Base-by-base conservation (phyloP, 2,113 vertebrate genomes). In the Oryzias celebensis region DNA sequence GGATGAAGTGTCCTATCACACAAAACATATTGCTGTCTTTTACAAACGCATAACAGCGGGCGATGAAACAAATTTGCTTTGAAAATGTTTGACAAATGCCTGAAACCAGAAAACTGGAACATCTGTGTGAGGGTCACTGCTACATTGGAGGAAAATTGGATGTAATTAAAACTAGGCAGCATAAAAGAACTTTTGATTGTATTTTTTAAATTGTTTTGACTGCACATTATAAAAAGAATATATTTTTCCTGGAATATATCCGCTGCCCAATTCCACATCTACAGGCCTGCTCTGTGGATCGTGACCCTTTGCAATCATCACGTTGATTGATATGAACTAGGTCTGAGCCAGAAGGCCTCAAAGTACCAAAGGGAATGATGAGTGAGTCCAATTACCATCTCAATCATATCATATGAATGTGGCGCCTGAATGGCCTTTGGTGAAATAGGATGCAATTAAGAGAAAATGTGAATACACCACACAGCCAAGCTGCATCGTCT, bases 51-150 rank as follows among this genome's bases (percentile, higher is more conserved):
- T 43, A 20, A 22, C 49, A 62, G 48, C 61, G 14, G 62, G 36
- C 24, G 41, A 51, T 56, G 23, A 64, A 75, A 75, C 7, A 45
- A 72, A 72, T 75, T 51, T 45, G 50, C 44, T 70, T 59, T 23
- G 26, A 46, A 65, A 52, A 58, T 48, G 47, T 18, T 36, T 65
- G 65, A 73, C 44, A 74, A 58, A 82, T 54, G 66, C 10, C 3
- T 44, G 22, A 52, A 45, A 51, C 22, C 28, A 44, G 41, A 36
- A 16, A 17, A 41, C 36, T 45, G 8, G 47, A 51, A 47, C 15
- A 71, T 62, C 68, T 62, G 48, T 75, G 68, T 71, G 36, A 16
- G 8, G 15, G n/a, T 18, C 36, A 50, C 58, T 54, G 51, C 26
- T 47, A 56, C 55, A 54, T 4, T 4, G 61, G 36, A 52, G 58